phyloP scores from a whole-genome alignment of 2,888 invertebrate species.

The Ceraclea dissimilis region DNA sequence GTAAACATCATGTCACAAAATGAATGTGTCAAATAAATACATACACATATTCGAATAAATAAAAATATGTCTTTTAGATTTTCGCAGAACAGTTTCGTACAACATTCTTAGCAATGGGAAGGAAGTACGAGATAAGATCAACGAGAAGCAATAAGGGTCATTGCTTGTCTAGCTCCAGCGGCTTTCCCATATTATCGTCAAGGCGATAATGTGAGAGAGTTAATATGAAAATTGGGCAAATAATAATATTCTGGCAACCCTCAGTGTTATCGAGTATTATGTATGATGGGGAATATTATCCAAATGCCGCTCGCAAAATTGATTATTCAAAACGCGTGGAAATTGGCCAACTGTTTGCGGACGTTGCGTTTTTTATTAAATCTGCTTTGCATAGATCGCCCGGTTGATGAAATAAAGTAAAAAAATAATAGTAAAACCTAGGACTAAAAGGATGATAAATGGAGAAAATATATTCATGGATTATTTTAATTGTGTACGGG shows the following conservation, averaged over 20 bases:
- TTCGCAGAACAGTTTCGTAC: too few species aligned
- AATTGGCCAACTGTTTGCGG: slow-evolving; percentile 9
- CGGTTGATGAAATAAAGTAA: neutral
- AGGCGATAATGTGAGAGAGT: neutral
- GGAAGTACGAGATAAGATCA: too few species aligned
- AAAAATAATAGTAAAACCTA: neutral
- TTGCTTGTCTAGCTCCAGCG: too few species aligned
- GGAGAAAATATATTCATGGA: too few species aligned
- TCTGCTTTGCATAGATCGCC: slow-evolving; percentile 4
- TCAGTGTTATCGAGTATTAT: neutral
- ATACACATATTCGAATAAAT: too few species aligned
- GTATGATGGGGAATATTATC: neutral
- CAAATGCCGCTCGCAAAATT: slow-evolving; percentile 3
- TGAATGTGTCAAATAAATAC: too few species aligned
- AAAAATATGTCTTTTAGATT: too few species aligned
- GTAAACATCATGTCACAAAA: too few species aligned
- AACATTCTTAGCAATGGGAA: too few species aligned
- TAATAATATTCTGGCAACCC: neutral
- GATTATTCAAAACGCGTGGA: slow-evolving; percentile 9
- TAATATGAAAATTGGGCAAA: neutral
- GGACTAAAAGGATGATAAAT: too few species aligned
- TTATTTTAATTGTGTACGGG: too few species aligned
- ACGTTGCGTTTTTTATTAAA: slow-evolving; percentile 5
- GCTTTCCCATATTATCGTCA: neutral
- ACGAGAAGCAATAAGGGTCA: too few species aligned